Evolutionary conservation across 2,888 invertebrate genomes (phyloP), one percentile per base, ranked within the genome.

Genomic region (Mylabris sibirica): DNA sequence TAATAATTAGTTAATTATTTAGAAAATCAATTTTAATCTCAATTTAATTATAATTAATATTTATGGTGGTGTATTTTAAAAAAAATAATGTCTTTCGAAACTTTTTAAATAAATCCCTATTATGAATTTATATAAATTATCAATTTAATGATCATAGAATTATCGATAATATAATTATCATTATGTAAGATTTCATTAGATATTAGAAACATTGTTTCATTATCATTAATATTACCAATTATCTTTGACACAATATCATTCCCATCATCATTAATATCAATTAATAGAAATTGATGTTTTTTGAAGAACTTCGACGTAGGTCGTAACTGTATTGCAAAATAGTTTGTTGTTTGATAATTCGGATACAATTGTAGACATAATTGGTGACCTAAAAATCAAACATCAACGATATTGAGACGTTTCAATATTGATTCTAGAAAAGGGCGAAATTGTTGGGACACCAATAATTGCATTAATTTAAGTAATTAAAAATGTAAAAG

Each of bases 131-230:
- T 83, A 83, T 86, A 88, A 65, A 89, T 84, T 73, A 87, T 85
- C 62, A 89, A 80, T 83, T 89, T 88, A 76, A 89, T 83, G 72
- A 88, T 80, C 62, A 89, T 78, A 66, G 84, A 81, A 73, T 88
- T 85, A 74, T 86, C 83, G 69, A 83, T 82, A 24, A 87, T 82
- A 74, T 87, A 89, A 59, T 86, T 82, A 64, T 84, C 81, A 41
- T 84, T 82, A 20, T 84, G 76, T 60, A 89, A 80, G 3, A 86
- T 86, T 69, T 86, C 84, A 68, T 86, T 85, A 1, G 88, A 85
- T 73, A 89, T 86, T 24, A 86, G 84, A 61, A 79, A 82, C 20
- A 78, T 70, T 59, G 72, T 72, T 0, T 77, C 77, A 53, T 73
- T 71, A 8, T 71, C 71, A 57, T 69, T 73, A 3, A 72, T 63